Conservation (phyloP, 2,888 invertebrate species). For the Catonia carolina region DNA sequence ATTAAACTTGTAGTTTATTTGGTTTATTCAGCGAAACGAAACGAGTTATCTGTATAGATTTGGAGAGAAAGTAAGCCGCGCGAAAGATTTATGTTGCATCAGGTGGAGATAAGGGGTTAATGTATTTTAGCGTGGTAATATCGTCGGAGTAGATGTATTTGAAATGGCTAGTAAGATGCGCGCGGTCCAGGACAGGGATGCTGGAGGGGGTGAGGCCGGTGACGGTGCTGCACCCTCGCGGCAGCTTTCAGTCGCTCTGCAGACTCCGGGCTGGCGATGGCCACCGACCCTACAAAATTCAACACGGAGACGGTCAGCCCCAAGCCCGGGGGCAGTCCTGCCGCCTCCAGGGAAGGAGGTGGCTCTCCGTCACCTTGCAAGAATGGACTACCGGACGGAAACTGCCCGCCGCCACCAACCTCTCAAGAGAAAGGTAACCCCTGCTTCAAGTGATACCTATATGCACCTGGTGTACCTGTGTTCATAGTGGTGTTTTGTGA, state of each 20-base stretch:
- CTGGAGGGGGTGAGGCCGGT: conserved; percentile 14
- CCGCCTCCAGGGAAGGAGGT: conserved; percentile 15
- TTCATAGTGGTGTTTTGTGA: too few species aligned
- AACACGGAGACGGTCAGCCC: conserved; percentile 15
- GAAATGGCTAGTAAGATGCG: conserved; percentile 15
- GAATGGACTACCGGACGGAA: conserved; percentile 22
- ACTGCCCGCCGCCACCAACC: conserved; percentile 25
- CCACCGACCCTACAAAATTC: conserved; percentile 15
- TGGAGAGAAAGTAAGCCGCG: too few species aligned
- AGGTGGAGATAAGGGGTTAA: too few species aligned
- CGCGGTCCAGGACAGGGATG: conserved; percentile 23
- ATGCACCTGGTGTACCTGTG: too few species aligned
- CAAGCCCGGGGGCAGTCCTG: conserved; percentile 21
- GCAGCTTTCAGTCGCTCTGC: conserved; percentile 18
- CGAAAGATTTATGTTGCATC: too few species aligned
- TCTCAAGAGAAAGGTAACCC: conserved; percentile 20
- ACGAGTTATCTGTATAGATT: too few species aligned
- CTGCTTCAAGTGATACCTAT: not conserved
- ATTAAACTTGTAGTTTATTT: too few species aligned
- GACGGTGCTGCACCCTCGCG: conserved; percentile 21
- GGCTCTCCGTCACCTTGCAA: conserved; percentile 21
- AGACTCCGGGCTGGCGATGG: conserved; percentile 21
- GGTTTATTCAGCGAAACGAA: too few species aligned
- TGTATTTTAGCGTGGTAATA: too few species aligned
- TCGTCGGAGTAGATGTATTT: conserved; percentile 4